A percentile compares a stretch with the other conserved stretches of the same genome.
Conservation (phyloP, 2,113 vertebrate species). For the Ceuthmochares aereus region DNA sequence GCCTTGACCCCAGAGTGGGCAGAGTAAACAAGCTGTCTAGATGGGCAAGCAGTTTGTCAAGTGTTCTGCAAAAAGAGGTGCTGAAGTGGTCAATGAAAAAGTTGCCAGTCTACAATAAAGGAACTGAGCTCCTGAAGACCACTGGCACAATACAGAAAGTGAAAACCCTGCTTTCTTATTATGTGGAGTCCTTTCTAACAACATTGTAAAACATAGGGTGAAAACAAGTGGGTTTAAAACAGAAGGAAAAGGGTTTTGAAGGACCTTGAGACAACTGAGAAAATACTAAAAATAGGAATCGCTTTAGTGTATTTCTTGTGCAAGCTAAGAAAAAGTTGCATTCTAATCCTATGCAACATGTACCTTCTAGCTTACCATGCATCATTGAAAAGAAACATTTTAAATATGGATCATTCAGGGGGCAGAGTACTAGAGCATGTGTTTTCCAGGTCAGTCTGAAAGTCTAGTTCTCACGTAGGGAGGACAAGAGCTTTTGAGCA, state of each 20-base stretch:
- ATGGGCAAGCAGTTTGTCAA: background rate
- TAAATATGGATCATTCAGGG: background rate
- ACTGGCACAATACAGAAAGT: background rate
- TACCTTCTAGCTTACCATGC: fast-evolving
- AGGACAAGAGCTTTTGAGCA: background rate
- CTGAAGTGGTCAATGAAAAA: background rate
- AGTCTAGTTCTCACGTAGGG: background rate
- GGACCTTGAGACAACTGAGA: background rate
- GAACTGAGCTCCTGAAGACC: background rate
- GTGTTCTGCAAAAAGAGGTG: background rate
- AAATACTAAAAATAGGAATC: no score
- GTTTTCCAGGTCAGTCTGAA: background rate
- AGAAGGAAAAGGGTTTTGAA: background rate
- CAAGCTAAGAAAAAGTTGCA: background rate
- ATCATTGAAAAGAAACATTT: fast-evolving
- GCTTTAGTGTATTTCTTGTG: no score
- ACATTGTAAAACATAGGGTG: background rate
- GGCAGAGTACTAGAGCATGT: background rate
- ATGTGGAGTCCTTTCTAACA: background rate
- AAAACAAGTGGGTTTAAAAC: background rate
- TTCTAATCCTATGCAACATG: background rate
- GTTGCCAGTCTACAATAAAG: fast-evolving
- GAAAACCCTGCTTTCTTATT: background rate
- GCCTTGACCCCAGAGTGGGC: fast-evolving
- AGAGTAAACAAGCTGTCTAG: background rate